Base-by-base conservation (phyloP, 2,113 vertebrate species). In the Sinocyclocheilus grahami region DNA sequence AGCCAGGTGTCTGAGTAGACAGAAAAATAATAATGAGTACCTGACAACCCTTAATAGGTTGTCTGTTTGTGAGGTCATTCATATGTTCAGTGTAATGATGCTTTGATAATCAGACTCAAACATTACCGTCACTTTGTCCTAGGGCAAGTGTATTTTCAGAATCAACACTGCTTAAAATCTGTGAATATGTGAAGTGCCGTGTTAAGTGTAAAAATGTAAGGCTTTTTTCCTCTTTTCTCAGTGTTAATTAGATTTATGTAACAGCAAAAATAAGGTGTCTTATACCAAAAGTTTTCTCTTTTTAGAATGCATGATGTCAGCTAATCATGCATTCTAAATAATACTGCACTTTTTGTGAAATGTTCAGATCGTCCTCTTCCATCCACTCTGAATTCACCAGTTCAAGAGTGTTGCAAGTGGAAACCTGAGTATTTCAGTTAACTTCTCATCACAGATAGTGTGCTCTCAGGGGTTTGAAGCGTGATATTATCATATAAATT, bases 31-130 rank as follows among this genome's bases (percentile, higher is more conserved):
- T 79, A 60, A 79, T 7, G 77, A 79, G 4, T 79, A 79, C 77
- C 53, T 79, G 30, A 30, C 30, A 79, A 58, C 76, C 27, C 51
- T 18, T 78, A 78, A 78, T 55, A 37, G 77, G 77, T 37, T 79
- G 77, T 79, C 77, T 79, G 77, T 55, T 79, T 60, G 53, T 33
- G 77, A 79, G 77, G 4, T 58, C 77, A 4, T 55, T 78, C 16
- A 79, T n/a, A 55, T 79, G 53, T n/a, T 79, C 10, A 22, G 77
- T 60, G 53, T 79, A 60, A 79, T 79, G 30, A 60, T 60, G 53
- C 53, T 37, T 11, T 60, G 48, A 37, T 79, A 37, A 79, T 37
- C 58, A 60, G 53, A 48, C 75, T 77, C 75, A 53, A 6, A 27
- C 24, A 33, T 37, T 79, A 22, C 53, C 1, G 30, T 78, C 27